Percentiles rank a stretch among this genome's conserved stretches.
These are phyloP conservation scores for Baryphthengus martii DNA, from an alignment of 2,113 vertebrate genomes.

Conservation along the genomic window DNA sequence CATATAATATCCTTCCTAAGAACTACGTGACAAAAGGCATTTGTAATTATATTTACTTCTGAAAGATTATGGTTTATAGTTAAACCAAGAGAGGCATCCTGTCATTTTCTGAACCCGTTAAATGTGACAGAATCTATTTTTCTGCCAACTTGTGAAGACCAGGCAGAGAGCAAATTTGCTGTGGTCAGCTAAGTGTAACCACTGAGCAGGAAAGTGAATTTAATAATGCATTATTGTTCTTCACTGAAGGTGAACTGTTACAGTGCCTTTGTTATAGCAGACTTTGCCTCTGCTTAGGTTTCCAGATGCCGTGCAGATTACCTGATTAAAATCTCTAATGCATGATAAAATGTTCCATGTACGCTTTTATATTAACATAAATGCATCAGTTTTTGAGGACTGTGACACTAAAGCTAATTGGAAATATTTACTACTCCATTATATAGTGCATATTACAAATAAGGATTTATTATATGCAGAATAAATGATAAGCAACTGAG, in stretches of 20 bases:
- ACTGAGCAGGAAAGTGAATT: slow-evolving; percentile 99
- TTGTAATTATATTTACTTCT: slow-evolving; percentile 99
- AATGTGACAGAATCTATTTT: slow-evolving; percentile 99
- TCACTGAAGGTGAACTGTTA: slow-evolving; percentile 99
- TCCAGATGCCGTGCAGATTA: slow-evolving; percentile 81
- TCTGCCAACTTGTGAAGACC: slow-evolving; percentile 98
- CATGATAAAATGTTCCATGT: slow-evolving; percentile 79
- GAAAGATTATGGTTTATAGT: slow-evolving; percentile 90
- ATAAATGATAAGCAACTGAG: slow-evolving; percentile 52
- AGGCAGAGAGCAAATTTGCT: slow-evolving; percentile 99
- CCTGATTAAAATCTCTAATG: slow-evolving; percentile 84
- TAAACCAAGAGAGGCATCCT: slow-evolving; percentile 98
- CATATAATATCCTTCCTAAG: slow-evolving; percentile 76
- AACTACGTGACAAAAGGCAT: slow-evolving; percentile 92
- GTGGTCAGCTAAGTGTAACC: slow-evolving; percentile 99
- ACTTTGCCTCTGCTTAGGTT: slow-evolving; percentile 83
- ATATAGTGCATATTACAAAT: slow-evolving; percentile 62
- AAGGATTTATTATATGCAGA: slow-evolving; percentile 53
- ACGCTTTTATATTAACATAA: slow-evolving; percentile 77
- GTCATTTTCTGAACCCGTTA: slow-evolving; percentile 99
- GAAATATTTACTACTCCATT: slow-evolving; percentile 74
- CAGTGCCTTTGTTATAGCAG: slow-evolving; percentile 91
- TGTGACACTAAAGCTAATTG: slow-evolving; percentile 72
- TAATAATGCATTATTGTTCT: slow-evolving; percentile 99
- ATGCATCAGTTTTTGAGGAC: slow-evolving; percentile 69